These are phyloP conservation scores for Diorhabda sublineata DNA, from an alignment of 1,140 invertebrate genomes.

Conservation along the genomic window DNA sequence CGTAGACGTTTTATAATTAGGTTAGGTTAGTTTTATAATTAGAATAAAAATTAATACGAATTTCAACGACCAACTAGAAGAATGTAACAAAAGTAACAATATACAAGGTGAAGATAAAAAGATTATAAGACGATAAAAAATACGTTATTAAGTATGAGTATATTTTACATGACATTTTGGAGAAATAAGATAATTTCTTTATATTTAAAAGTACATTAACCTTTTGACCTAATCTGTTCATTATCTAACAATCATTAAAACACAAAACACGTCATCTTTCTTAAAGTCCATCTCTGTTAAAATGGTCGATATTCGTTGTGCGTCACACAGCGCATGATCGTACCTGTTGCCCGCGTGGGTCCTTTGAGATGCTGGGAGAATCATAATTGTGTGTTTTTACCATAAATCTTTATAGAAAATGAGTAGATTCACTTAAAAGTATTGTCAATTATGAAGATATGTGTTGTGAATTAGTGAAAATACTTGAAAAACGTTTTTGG, in stretches of 20 bases:
- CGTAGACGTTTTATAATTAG: too few relatives aligned
- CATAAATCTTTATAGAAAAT: neutral
- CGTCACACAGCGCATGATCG: conserved; percentile 27
- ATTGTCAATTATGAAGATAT: conserved; percentile 8
- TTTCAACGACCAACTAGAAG: too few relatives aligned
- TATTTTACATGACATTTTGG: too few relatives aligned
- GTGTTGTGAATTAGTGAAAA: conserved; percentile 4
- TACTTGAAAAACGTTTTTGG: neutral
- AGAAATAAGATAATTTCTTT: too few relatives aligned
- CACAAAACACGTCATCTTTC: neutral
- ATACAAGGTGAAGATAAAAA: too few relatives aligned
- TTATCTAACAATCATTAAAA: neutral
- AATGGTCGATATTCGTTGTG: conserved; percentile 22
- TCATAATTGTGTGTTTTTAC: conserved; percentile 9
- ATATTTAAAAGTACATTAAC: neutral
- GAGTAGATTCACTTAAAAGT: neutral
- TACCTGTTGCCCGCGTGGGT: conserved; percentile 33
- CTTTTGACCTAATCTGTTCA: neutral
- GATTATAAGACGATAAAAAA: too few relatives aligned
- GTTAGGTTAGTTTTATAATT: too few relatives aligned
- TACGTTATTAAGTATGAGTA: too few relatives aligned
- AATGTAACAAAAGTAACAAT: too few relatives aligned
- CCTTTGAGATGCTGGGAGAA: conserved; percentile 31
- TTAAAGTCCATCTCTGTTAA: conserved; percentile 5
- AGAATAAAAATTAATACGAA: too few relatives aligned